Conservation (phyloP, 2,113 vertebrate species). For the Empidonax traillii region DNA sequence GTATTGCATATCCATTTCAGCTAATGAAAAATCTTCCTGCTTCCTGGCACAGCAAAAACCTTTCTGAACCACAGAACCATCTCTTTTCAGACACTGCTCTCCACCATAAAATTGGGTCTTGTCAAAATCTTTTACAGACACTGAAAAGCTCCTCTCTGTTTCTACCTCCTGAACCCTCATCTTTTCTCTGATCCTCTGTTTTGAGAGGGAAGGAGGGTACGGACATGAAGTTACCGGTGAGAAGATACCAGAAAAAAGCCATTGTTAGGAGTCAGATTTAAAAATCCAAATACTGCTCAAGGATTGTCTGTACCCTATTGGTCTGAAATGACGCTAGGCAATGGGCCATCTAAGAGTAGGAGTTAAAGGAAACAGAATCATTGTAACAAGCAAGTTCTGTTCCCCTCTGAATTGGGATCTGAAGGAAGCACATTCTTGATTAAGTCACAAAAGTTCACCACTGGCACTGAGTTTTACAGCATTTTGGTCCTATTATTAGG, state of each 20-base stretch:
- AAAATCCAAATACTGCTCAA: background rate
- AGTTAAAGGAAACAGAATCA: conserved; percentile 2
- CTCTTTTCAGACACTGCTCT: background rate
- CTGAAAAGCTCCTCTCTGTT: background rate
- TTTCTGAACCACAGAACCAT: background rate
- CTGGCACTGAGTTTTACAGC: background rate
- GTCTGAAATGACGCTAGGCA: background rate
- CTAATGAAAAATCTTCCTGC: background rate
- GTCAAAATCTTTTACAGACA: background rate
- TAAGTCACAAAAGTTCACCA: background rate
- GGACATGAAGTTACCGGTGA: background rate
- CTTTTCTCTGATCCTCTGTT: background rate
- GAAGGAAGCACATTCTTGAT: conserved; percentile 32
- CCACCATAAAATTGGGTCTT: background rate
- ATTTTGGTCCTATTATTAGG: background rate
- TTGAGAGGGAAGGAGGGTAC: background rate
- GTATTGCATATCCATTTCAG: background rate
- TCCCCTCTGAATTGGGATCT: background rate
- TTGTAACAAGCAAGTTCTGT: conserved; percentile 19
- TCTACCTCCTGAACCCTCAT: background rate
- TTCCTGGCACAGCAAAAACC: background rate
- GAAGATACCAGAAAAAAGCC: background rate
- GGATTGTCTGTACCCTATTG: background rate
- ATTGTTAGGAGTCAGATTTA: background rate
- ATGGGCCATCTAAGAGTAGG: background rate